Base-by-base conservation (phyloP, 2,797 vertebrate species). In the Argentina silus region DNA sequence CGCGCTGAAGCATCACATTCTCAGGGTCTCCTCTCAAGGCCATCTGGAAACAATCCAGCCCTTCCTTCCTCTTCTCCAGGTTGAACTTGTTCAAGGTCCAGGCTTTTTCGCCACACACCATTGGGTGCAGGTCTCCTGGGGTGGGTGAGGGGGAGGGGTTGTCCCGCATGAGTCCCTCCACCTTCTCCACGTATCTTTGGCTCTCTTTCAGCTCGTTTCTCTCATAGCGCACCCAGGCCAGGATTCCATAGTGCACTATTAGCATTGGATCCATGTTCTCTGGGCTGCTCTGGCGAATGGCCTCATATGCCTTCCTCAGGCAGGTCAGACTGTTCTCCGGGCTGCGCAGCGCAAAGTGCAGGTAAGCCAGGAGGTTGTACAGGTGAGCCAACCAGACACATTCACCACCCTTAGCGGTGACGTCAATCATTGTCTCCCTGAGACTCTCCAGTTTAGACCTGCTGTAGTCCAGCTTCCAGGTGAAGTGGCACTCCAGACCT, bases 351-450 rank as follows among this genome's bases (percentile, higher is more conserved):
- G 55, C 0, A 9, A 67, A 8, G 9, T 61, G 5, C 9, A 68
- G 51, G 75, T 62, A 72, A 43, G 53, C 69, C 64, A 77, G 64
- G 27, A 77, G 47, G 64, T 77, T 77, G 42, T 72, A 62, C 11
- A 53, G n/a, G 47, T 77, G 69, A 12, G 63, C 19, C 2, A 1
- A 11, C 69, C 60, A 61, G 42, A 7, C 0, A 63, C 53, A 71
- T 2, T 0, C 6, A 53, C 6, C 15, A 6, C 51, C 12, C 7
- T 61, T 14, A 5, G 2, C 10, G 6, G 19, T 51, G 47, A 0
- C 1, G 12, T 53, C 17, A n/a, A 36, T 36, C 66, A 68, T 1
- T n/a, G n/a, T 5, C 3, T 68, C 27, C 12, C 43, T 27, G 23
- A 42, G 67, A 0, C 12, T 51, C n/a, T 12, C 23, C 10, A 68